Evolutionary conservation across 2,888 invertebrate genomes (phyloP).

Genomic region (Drosophila aldrichi): DNA sequence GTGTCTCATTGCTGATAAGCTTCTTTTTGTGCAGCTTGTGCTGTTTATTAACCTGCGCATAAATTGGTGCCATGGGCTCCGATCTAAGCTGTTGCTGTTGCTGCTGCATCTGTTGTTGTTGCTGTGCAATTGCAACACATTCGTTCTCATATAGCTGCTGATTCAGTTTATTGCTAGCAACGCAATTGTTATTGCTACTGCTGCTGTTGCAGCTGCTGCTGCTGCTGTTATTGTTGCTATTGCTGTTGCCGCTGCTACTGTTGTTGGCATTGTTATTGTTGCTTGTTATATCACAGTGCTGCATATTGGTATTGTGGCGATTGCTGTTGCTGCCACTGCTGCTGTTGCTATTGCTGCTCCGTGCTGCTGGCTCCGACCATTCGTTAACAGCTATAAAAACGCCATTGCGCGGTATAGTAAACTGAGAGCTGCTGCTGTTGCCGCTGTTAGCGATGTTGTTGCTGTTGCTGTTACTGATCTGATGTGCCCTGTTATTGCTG

Average conservation of each 20-base stretch:
- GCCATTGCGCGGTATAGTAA: conserved; percentile 86
- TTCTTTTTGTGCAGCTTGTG: conserved; percentile 85
- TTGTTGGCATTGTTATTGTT: conserved; percentile 22
- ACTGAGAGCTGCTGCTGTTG: conserved; percentile 55
- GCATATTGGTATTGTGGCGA: conserved; percentile 28
- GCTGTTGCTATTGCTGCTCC: conserved; percentile 42
- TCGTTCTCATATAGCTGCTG: conserved; percentile 83
- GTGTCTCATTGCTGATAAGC: conserved; percentile 29
- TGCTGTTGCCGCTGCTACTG: conserved; percentile 37
- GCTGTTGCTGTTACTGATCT: conserved; percentile 17
- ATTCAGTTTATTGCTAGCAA: conserved; percentile 52
- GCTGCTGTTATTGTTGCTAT: conserved; percentile 41
- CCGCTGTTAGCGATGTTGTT: conserved; percentile 27
- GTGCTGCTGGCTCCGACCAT: conserved; percentile 84
- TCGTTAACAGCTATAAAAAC: conserved; percentile 89
- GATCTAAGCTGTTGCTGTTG: conserved; percentile 33
- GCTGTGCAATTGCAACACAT: conserved; percentile 74
- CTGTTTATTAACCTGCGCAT: conserved; percentile 85
- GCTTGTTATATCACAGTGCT: conserved; percentile 28
- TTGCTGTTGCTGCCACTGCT: conserved; percentile 46
- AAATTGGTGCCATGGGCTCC: conserved; percentile 73
- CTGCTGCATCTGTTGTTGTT: conserved; percentile 42
- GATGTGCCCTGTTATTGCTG: conserved; percentile 23
- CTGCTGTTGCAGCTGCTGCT: conserved; percentile 39
- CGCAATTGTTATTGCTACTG: conserved; percentile 31